These are phyloP conservation scores for Glomeris marginata DNA, from an alignment of 2,888 invertebrate species.

Conservation along the genomic window DNA sequence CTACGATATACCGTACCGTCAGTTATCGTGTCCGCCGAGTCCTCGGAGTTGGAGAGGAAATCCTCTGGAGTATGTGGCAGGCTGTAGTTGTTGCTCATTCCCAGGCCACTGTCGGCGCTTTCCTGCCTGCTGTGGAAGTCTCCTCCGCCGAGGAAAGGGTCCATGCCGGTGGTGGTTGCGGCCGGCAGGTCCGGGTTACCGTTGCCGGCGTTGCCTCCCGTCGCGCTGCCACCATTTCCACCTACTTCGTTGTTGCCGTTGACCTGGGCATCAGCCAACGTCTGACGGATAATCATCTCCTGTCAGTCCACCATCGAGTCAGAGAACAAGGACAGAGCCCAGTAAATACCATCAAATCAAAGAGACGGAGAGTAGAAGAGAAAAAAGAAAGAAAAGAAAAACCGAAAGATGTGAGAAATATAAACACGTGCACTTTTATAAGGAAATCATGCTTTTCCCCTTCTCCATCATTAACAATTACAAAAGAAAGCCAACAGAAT, in stretches of 20 bases:
- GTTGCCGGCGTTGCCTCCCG: no score
- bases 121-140: constrained; percentile 82
- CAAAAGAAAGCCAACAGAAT: no score
- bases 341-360: neutral
- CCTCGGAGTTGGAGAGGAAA: constrained; percentile 77
- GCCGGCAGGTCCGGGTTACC: constrained; percentile 17
- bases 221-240: no score
- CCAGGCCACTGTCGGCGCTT: constrained; percentile 81
- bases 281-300: constrained; percentile 54
- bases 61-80: constrained; percentile 86
- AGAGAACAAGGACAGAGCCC: neutral
- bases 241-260: no score
- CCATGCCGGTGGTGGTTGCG: constrained; percentile 20
- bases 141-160: constrained; percentile 33
- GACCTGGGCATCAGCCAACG: constrained; percentile 19
- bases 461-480: no score
- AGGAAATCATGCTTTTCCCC: no score
- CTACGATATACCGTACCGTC: no score
- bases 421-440: no score
- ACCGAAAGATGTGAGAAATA: no score
- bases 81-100: constrained; percentile 63
- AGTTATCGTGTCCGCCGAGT: no score
- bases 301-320: no score
- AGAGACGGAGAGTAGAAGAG: neutral
- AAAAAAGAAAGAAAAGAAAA: no score